Evolutionary conservation across 2,888 invertebrate genomes (phyloP).

Genomic region (Camptogramma bilineatum): DNA sequence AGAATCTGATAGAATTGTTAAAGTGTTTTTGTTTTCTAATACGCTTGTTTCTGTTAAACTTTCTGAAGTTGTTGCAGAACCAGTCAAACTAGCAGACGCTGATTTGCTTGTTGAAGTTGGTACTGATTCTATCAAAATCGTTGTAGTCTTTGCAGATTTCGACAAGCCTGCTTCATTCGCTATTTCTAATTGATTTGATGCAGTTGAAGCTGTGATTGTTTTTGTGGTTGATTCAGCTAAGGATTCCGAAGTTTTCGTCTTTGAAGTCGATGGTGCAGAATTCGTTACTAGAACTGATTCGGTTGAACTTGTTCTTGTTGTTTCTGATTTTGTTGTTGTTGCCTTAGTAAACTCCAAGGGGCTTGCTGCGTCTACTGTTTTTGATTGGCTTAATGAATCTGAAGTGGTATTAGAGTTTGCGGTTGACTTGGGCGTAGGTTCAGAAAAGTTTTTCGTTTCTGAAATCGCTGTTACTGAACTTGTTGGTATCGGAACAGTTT

Average conservation of each 20-base stretch:
- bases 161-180: background rate
- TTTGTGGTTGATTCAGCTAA: background rate
- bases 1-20: background rate
- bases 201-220: background rate
- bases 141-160: background rate
- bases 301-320: too few relatives aligned
- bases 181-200: background rate
- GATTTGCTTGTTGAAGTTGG: constrained; percentile 4
- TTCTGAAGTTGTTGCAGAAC: background rate
- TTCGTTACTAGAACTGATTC: too few relatives aligned
- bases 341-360: background rate
- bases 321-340: background rate
- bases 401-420: background rate
- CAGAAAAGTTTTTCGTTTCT: background rate
- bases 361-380: background rate
- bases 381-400: background rate
- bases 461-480: background rate
- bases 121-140: background rate
- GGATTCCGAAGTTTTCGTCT: background rate
- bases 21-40: background rate
- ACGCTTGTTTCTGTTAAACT: background rate
- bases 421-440: background rate
- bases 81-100: constrained; percentile 7
- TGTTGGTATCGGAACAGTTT: background rate
- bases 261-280: background rate